phyloP scores from a whole-genome alignment of 2,797 vertebrate species.

The Betta splendens region DNA sequence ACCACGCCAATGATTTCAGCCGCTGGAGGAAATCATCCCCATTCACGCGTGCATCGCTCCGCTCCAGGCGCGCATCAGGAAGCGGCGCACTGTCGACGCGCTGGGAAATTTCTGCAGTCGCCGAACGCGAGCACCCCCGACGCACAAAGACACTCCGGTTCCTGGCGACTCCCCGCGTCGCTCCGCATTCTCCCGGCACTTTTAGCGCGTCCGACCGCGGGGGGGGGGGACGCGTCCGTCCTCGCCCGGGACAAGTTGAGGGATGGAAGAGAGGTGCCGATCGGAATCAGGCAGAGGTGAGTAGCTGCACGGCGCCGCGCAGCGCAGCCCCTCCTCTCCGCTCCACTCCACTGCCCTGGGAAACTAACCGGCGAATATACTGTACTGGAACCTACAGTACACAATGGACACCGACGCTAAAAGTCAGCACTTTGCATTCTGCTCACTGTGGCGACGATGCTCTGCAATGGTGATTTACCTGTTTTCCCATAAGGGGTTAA shows the following conservation, averaged over 20 bases:
- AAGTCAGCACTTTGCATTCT: constrained; percentile 20
- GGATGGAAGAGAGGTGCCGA: constrained; percentile 55
- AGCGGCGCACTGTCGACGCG: constrained; percentile 55
- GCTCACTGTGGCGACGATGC: neutral
- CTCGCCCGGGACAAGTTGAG: constrained; percentile 68
- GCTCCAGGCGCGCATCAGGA: constrained; percentile 67
- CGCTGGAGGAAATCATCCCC: constrained; percentile 22
- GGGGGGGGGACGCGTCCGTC: constrained; percentile 48
- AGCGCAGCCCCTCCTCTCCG: constrained; percentile 60
- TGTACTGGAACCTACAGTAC: constrained; percentile 19
- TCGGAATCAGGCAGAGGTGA: constrained; percentile 68
- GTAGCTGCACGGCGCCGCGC: constrained; percentile 61
- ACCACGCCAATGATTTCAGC: constrained; percentile 20
- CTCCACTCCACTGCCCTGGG: constrained; percentile 52
- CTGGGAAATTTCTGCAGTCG: constrained; percentile 67
- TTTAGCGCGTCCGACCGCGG: constrained; percentile 34
- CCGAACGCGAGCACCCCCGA: constrained; percentile 69
- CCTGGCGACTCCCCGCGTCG: constrained; percentile 24
- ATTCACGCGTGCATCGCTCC: constrained; percentile 53
- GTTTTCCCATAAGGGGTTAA: neutral
- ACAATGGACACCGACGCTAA: constrained; percentile 24
- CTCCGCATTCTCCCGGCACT: constrained; percentile 39
- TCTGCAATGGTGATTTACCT: neutral
- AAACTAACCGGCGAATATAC: constrained; percentile 35
- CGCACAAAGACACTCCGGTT: constrained; percentile 55